Conservation (phyloP, 2,113 vertebrate genomes). For the Barnardius zonarius region DNA sequence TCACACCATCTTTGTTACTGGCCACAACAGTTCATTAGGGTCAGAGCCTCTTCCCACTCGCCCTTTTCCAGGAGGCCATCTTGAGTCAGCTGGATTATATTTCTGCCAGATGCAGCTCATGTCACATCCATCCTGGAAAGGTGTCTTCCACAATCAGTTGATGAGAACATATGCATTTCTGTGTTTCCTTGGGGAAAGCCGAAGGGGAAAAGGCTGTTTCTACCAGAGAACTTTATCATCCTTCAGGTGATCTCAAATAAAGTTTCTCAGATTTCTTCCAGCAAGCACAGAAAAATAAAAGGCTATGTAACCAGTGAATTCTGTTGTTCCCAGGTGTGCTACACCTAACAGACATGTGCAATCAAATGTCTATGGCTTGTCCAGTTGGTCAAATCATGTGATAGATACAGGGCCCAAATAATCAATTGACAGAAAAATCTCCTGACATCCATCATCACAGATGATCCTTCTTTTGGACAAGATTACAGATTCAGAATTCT, state of each 20-base stretch:
- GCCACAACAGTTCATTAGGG: neutral
- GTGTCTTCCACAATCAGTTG: neutral
- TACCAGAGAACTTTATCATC: neutral
- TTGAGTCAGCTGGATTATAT: neutral
- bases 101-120: neutral
- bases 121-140: neutral
- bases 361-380: neutral
- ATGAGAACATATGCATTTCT: neutral
- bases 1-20: neutral
- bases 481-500: neutral
- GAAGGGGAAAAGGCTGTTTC: neutral
- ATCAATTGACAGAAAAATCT: neutral
- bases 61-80: neutral
- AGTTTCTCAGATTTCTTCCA: neutral
- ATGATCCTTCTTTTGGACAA: neutral
- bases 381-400: neutral
- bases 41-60: neutral
- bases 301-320: neutral
- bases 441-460: neutral
- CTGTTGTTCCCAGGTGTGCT: neutral
- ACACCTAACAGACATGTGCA: neutral
- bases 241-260: neutral
- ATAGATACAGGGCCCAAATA: neutral
- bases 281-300: neutral
- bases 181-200: neutral